Percentiles rank a stretch among this genome's conserved stretches.
These are phyloP conservation scores for Betta splendens DNA, from an alignment of 2,797 vertebrate genomes.

Conservation along the genomic window DNA sequence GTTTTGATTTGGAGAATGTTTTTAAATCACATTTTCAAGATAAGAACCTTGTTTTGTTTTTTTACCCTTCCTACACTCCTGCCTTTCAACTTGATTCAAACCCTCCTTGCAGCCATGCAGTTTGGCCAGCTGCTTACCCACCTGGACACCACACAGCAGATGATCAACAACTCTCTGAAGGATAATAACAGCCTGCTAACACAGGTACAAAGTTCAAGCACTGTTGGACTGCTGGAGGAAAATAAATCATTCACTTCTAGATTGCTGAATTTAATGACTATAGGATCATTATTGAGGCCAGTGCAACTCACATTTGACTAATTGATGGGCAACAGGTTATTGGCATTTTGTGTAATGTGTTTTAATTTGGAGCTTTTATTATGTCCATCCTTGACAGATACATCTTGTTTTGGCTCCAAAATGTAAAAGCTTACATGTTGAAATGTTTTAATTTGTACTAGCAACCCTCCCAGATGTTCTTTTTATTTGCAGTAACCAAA, in stretches of 20 bases:
- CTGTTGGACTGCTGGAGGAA: not conserved
- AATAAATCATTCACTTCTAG: slow-evolving; percentile 3
- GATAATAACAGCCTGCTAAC: slow-evolving; percentile 87
- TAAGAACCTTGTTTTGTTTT: not conserved
- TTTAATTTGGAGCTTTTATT: no score
- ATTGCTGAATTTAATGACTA: not conserved
- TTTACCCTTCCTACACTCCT: not conserved
- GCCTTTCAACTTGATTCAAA: not conserved
- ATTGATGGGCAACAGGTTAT: no score
- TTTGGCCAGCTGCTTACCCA: slow-evolving; percentile 94
- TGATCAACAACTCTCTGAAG: slow-evolving; percentile 90
- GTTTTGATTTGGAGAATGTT: not conserved
- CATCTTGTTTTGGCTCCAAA: no score
- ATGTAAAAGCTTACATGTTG: no score
- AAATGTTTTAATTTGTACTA: no score
- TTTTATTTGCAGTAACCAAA: no score
- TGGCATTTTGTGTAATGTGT: no score
- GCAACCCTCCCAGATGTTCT: no score
- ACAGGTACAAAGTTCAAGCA: slow-evolving; percentile 77
- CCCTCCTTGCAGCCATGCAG: slow-evolving; percentile 85
- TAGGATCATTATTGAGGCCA: not conserved
- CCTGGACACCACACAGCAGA: slow-evolving; percentile 94
- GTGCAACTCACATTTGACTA: not conserved
- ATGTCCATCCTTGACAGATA: no score
- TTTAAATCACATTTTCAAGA: not conserved